Base-by-base conservation (phyloP, 2,113 vertebrate species). In the Chunga burmeisteri region DNA sequence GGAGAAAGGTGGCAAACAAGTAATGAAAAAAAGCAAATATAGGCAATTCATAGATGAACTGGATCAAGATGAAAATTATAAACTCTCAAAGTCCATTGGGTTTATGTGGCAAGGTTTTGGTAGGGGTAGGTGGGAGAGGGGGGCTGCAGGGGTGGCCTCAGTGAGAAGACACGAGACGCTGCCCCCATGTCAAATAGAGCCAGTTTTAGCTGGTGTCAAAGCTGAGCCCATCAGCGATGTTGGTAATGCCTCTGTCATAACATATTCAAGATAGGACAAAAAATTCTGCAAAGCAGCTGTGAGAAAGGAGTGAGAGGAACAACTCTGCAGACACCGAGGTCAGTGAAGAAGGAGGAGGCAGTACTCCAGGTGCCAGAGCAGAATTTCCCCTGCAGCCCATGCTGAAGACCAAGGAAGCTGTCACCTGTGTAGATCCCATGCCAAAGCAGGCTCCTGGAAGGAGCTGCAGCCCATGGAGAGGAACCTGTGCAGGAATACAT, bases 41-140 rank as follows among this genome's bases (percentile, higher is more conserved):
- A 56, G 22, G 22, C 16, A 47, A 40, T 40, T 14, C 29, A 26
- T 30, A 56, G 30, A 65, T 38, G 7, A 70, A 9, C 13, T 27
- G 10, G 22, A 62, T 47, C 15, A 72, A 53, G 12, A 19, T 50
- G 50, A 81, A 73, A 44, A 49, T 42, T 65, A 25, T 42, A 26
- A 58, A 58, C 30, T 49, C 30, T 58, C 3, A 32, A 5, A 50
- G 8, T 34, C 7, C 25, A 66, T 53, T 38, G 2, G 11, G 27
- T 62, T 62, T 46, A 71, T 0, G 0, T 22, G 56, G 22, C 27
- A 62, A 53, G 27, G 11, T 79, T 88, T 79, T 55, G 30, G 32
- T 36, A 26, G 13, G 0, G 0, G 34, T 4, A 8, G 11, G 4
- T 1, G 7, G 32, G 38, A 38, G 18, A 46, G 11, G 7, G 7